Percentiles rank a stretch among this genome's conserved stretches.
Evolutionary conservation across 2,888 invertebrate species (phyloP).

Genomic region (Clepsis dumicolana): DNA sequence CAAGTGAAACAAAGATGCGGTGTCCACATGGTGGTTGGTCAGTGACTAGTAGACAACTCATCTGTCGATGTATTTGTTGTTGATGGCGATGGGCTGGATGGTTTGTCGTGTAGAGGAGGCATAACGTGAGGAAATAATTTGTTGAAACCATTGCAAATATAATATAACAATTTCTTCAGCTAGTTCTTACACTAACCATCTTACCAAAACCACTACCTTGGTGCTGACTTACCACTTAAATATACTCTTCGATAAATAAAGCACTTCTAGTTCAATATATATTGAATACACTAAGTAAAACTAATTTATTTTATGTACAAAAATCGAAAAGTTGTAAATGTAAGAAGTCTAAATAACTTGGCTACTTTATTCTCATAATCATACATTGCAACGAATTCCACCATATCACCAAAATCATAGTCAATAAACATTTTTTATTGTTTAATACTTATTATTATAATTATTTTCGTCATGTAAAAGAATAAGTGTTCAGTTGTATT

Average conservation of each 20-base stretch:
- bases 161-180: background rate
- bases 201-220: background rate
- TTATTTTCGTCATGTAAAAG: slow-evolving; percentile 26
- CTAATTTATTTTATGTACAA: slow-evolving; percentile 25
- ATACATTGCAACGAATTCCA: background rate
- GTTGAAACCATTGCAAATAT: background rate
- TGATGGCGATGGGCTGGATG: too few relatives aligned
- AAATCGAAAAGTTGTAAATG: slow-evolving; percentile 19
- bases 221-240: slow-evolving; percentile 68
- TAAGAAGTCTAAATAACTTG: slow-evolving; percentile 19
- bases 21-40: too few relatives aligned
- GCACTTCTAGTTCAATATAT: slow-evolving; percentile 54
- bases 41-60: too few relatives aligned
- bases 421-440: background rate
- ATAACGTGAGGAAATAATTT: background rate
- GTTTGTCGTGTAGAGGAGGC: too few relatives aligned
- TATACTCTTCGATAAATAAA: slow-evolving; percentile 65
- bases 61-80: too few relatives aligned
- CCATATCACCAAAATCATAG: background rate
- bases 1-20: too few relatives aligned
- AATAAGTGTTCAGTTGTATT: slow-evolving; percentile 24
- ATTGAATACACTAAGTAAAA: slow-evolving; percentile 29
- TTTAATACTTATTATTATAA: background rate
- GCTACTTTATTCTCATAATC: slow-evolving; percentile 11
- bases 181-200: background rate